Evolutionary conservation across 2,888 invertebrate genomes (phyloP).

Genomic region (Dryobota labecula): DNA sequence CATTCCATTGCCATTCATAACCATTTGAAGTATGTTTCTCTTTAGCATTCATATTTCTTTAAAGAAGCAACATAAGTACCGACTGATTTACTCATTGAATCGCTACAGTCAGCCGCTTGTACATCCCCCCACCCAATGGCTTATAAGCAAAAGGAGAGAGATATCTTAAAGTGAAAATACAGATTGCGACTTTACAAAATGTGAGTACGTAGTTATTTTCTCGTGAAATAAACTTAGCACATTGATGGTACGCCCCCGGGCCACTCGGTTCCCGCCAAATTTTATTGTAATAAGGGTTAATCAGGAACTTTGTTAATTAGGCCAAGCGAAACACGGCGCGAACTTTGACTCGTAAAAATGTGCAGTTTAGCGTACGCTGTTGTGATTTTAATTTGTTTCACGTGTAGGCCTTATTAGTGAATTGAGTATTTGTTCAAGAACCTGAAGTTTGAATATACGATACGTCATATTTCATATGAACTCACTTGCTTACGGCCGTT

Average conservation of each 20-base stretch:
- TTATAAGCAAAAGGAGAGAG: slow-evolving; percentile 75
- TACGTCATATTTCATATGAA: slow-evolving; percentile 5
- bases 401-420: slow-evolving; percentile 41
- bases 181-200: slow-evolving; percentile 75
- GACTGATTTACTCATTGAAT: not conserved
- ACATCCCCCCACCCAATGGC: slow-evolving; percentile 56
- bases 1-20: too few relatives aligned
- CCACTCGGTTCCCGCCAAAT: slow-evolving; percentile 55
- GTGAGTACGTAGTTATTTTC: slow-evolving; percentile 69
- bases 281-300: slow-evolving; percentile 67
- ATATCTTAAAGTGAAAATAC: slow-evolving; percentile 78
- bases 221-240: slow-evolving; percentile 66
- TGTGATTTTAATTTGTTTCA: slow-evolving; percentile 59
- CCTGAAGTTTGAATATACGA: slow-evolving; percentile 17
- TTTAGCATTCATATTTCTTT: not conserved
- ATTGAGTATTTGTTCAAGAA: slow-evolving; percentile 19
- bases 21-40: not conserved
- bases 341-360: slow-evolving; percentile 58
- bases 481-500: not conserved
- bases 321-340: slow-evolving; percentile 51
- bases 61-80: not conserved
- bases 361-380: slow-evolving; percentile 49
- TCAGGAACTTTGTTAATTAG: slow-evolving; percentile 63
- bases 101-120: slow-evolving; percentile 47
- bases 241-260: slow-evolving; percentile 62